These are phyloP conservation scores for Anguilla megastoma DNA, from an alignment of 2,797 vertebrate genomes.

Conservation along the genomic window DNA sequence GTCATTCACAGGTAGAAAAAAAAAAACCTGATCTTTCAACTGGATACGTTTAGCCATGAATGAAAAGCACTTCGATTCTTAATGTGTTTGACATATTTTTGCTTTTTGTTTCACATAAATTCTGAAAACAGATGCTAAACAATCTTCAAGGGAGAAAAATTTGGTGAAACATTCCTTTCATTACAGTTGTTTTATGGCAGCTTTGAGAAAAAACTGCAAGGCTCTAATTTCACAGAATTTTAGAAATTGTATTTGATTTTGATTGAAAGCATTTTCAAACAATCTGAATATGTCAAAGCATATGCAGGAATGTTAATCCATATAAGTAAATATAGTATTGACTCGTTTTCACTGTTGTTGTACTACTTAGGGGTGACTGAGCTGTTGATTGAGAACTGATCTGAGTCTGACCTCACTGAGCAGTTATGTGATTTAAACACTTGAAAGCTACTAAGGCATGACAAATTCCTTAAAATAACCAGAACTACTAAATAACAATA, in stretches of 20 bases:
- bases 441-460: background rate
- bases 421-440: background rate
- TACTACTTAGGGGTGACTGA: background rate
- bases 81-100: background rate
- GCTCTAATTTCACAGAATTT: background rate
- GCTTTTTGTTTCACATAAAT: background rate
- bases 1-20: slow-evolving; percentile 15
- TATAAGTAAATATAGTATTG: no score
- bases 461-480: no score
- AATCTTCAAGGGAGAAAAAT: background rate
- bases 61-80: background rate
- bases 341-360: background rate
- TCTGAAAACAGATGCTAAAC: background rate
- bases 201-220: background rate
- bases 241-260: background rate
- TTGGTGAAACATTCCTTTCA: background rate
- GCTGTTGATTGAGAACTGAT: background rate
- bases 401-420: background rate
- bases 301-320: no score
- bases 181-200: background rate
- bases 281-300: background rate
- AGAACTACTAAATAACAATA: no score
- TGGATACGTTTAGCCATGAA: background rate
- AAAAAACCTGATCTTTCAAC: background rate
- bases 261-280: background rate